Percentiles rank a stretch among this genome's conserved stretches.
Evolutionary conservation across 1,140 invertebrate species (phyloP).

Genomic region (Pogonomyrmex californicus): DNA sequence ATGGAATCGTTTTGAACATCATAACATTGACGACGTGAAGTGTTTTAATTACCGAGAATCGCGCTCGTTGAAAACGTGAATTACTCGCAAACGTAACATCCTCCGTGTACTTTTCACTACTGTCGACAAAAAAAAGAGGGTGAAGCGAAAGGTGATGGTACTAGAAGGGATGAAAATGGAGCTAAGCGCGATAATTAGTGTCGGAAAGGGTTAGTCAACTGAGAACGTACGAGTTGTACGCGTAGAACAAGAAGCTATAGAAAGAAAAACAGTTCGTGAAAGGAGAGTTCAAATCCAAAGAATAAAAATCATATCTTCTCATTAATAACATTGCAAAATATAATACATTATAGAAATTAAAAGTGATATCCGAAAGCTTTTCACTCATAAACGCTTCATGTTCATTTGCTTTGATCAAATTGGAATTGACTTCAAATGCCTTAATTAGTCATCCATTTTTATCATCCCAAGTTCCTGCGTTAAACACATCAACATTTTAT

Average conservation of each 20-base stretch:
- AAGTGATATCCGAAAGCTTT: not conserved
- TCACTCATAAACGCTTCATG: not conserved
- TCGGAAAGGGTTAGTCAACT: conserved; percentile 71
- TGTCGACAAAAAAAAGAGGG: conserved; percentile 58
- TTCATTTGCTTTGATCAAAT: not conserved
- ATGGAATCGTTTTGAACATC: conserved; percentile 37
- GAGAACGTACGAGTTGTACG: conserved; percentile 64
- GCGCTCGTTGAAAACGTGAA: conserved; percentile 69
- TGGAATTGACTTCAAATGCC: not conserved
- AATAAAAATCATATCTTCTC: not conserved
- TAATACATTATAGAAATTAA: conserved; percentile 1
- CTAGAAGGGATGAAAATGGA: conserved; percentile 68
- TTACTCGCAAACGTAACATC: conserved; percentile 74
- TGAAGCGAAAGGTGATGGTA: conserved; percentile 46
- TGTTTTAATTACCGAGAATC: conserved; percentile 83
- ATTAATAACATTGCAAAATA: not conserved
- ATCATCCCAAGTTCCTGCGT: no score
- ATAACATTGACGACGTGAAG: conserved; percentile 72
- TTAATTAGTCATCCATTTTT: not conserved
- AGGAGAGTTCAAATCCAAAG: not conserved
- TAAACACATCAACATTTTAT: not conserved
- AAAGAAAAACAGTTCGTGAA: not conserved
- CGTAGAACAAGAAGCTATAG: conserved; percentile 33
- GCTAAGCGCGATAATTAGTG: conserved; percentile 85
- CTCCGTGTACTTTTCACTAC: conserved; percentile 71